These are phyloP conservation scores for Lordiphosa fenestrarum DNA, from an alignment of 2,888 invertebrate genomes.

Conservation along the genomic window DNA sequence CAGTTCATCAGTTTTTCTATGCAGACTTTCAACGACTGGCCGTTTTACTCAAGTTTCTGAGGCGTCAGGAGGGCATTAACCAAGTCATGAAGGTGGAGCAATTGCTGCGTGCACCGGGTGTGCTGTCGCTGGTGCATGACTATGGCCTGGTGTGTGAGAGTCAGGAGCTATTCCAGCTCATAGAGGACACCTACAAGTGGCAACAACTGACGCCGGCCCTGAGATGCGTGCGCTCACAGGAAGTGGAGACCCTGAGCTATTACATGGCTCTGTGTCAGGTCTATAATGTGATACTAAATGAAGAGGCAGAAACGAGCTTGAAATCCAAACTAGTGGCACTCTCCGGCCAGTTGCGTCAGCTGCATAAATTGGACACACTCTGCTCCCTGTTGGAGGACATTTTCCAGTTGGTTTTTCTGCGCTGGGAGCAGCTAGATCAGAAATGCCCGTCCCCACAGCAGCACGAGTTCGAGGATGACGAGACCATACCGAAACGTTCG, in stretches of 20 bases:
- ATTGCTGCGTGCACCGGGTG: conserved; percentile 55
- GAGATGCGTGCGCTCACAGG: conserved; percentile 57
- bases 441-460: conserved; percentile 9
- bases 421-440: conserved; percentile 76
- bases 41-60: conserved; percentile 62
- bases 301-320: conserved; percentile 30
- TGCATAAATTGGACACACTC: conserved; percentile 67
- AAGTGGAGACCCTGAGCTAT: conserved; percentile 73
- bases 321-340: conserved; percentile 61
- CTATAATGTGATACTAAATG: conserved; percentile 66
- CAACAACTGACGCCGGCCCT: conserved; percentile 62
- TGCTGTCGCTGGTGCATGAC: conserved; percentile 62
- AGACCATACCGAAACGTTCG: conserved; percentile 35
- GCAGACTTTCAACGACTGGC: conserved; percentile 74
- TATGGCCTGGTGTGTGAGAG: conserved; percentile 56
- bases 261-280: conserved; percentile 71
- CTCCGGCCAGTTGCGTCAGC: conserved; percentile 70
- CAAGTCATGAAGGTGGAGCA: conserved; percentile 60
- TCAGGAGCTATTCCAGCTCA: conserved; percentile 63
- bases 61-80: conserved; percentile 43
- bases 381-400: conserved; percentile 76
- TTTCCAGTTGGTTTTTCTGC: conserved; percentile 75
- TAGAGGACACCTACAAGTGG: conserved; percentile 68
- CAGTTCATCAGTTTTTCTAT: conserved; percentile 73
- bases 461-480: conserved; percentile 36